Evolutionary conservation across 2,113 vertebrate genomes (phyloP).

Genomic region (Phylloscopus whistleri): DNA sequence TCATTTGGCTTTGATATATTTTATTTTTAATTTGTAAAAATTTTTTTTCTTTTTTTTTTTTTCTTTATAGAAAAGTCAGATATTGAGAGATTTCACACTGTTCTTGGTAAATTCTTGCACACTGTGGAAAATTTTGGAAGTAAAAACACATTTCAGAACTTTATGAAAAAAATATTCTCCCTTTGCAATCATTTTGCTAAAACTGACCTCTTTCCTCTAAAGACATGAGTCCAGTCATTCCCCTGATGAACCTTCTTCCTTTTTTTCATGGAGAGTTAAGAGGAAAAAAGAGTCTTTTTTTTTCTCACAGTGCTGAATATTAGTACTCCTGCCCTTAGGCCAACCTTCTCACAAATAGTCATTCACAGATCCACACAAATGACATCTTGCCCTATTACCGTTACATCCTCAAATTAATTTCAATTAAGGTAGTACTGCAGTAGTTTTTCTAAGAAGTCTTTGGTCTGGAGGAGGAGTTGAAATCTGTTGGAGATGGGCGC

Average conservation of each 20-base stretch:
- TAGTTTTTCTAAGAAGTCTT: neutral
- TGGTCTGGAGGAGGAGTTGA: neutral
- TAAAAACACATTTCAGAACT: fast-evolving
- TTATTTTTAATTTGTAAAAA: neutral
- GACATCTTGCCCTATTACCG: neutral
- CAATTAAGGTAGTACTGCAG: neutral
- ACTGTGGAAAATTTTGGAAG: neutral
- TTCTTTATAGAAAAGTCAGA: neutral
- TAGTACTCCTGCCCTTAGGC: neutral
- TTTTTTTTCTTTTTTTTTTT: neutral
- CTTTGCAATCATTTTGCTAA: neutral
- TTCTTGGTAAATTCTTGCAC: neutral
- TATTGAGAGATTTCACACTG: neutral
- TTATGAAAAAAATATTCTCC: neutral
- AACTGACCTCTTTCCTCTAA: neutral
- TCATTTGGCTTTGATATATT: neutral
- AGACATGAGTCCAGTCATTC: neutral
- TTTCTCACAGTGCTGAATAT: neutral
- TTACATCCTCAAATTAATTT: neutral
- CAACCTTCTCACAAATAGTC: neutral
- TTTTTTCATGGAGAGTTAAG: neutral
- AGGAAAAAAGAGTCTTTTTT: neutral
- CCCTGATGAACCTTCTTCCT: neutral
- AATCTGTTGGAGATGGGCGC: neutral
- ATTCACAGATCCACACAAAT: neutral